Base-by-base conservation (phyloP, 2,113 vertebrate genomes). In the Otus sunia region DNA sequence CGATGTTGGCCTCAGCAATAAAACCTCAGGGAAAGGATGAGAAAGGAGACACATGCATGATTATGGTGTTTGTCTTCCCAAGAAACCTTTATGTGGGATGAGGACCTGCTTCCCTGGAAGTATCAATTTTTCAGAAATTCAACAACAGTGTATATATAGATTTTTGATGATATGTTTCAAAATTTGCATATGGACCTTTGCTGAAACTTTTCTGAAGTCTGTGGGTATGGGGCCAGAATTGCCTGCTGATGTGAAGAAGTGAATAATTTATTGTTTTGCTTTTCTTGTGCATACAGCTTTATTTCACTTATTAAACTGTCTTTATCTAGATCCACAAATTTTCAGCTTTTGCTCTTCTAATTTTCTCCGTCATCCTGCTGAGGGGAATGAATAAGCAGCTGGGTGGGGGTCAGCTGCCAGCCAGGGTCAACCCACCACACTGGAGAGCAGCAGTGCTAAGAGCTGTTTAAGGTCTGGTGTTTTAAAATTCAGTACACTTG, bases 371-470 rank as follows among this genome's bases (percentile, higher is more conserved):
- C 10, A 39, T 45, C 13, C 10, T 55, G 13, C 15, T 69, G 43
- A 86, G 9, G 7, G 1, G 4, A 71, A 36, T 22, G 47, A 86
- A 3, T 7, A 50, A 83, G 21, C 7, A 73, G 11, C 20, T 59
- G 27, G 27, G 12, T 19, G 3, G 27, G 30, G 26, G 17, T 43
- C 22, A 74, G 37, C 19, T 75, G 34, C 9, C 62, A 82, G 15
- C 6, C 39, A 37, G 26, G 29, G 26, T 26, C 60, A 90, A 26
- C 10, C 12, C 7, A 29, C 7, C 8, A 34, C 50, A 45, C 20
- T 64, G 15, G 21, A 14, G 3, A 56, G 0, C 14, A 47, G 22
- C 20, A 64, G 11, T 4, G 2, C 3, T 85, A 68, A 45, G 0
- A 11, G 49, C 27, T 32, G 55, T 45, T 69, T 74, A 52, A 59